Evolutionary conservation across 2,797 vertebrate species (phyloP).

Genomic region (Epinephelus coioides): DNA sequence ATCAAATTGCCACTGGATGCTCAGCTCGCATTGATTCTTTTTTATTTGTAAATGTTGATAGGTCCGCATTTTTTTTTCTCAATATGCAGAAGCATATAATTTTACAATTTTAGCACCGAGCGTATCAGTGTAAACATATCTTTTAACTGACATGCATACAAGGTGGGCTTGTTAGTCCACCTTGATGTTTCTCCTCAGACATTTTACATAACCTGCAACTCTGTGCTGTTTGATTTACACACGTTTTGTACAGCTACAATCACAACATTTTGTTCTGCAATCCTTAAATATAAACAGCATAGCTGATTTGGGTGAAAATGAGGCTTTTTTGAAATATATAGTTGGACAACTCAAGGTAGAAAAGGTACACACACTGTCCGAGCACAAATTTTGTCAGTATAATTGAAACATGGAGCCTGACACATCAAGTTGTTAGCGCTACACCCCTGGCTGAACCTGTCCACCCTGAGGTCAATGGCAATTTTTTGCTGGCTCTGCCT

Average conservation of each 20-base stretch:
- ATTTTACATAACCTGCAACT: not conserved
- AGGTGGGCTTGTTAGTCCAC: not conserved
- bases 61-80: not conserved
- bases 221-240: conserved; percentile 18
- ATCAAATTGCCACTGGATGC: not conserved
- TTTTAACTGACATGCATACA: not conserved
- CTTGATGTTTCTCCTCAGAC: not conserved
- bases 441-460: not conserved
- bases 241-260: not conserved
- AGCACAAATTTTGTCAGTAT: not conserved
- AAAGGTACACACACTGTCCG: not conserved
- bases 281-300: conserved; percentile 15
- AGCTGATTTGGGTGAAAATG: not conserved
- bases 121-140: not conserved
- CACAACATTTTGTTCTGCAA: not conserved
- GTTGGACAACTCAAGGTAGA: not conserved
- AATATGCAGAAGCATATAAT: not conserved
- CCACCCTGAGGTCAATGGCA: not conserved
- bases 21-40: not conserved
- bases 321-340: conserved; percentile 6
- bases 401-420: not conserved
- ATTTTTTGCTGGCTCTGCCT: not conserved
- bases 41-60: not conserved
- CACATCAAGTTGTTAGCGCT: not conserved
- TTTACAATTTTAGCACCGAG: not conserved